Evolutionary conservation across 2,888 invertebrate genomes (phyloP), one percentile per base, ranked within the genome.

Genomic region (Anagyrus pseudococci): DNA sequence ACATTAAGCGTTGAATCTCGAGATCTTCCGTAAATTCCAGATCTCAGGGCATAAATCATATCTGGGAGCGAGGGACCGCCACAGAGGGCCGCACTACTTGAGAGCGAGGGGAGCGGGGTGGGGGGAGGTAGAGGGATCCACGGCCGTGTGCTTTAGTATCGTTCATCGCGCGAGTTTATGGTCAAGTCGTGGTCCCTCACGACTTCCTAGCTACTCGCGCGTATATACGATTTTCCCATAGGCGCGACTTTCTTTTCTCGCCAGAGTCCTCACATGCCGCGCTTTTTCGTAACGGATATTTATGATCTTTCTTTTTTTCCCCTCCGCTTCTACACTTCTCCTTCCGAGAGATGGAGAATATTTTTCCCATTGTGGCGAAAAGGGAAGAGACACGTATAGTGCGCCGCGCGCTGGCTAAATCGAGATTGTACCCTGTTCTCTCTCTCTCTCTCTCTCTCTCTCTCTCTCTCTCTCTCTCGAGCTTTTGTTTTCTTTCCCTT

Each of bases 131-230:
- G n/a, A 43, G 2, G 7, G n/a, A 23, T n/a, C 47, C 20, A 37
- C 46, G 23, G 29, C 37, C 50, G 37, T 17, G 29, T 3, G 19
- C 22, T 7, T 23, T 70, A 68, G 70, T 73, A 75, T 73, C 73
- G 71, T 73, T 70, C 71, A 73, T 74, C 74, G 71, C 69, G 65
- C 67, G 69, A 69, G 68, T 75, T 74, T 74, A 75, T 70, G 74
- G 67, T 68, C 58, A 63, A 8, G 22, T 37, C 23, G 41, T 20
- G 20, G 22, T 17, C 19, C n/a, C 55, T 29, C 63, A 57, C 56
- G 52, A 58, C 56, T 49, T 47, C 15, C 54, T 49, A 23, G 50
- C 48, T 50, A 46, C 54, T 19, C n/a, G 48, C 47, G 47, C n/a
- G n/a, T n/a, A n/a, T n/a, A n/a, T n/a, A n/a, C n/a, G 55, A 60